These are phyloP conservation scores for Spongilla lacustris DNA, from an alignment of 37 sponge, comb jelly and placozoan species.

Conservation along the genomic window DNA sequence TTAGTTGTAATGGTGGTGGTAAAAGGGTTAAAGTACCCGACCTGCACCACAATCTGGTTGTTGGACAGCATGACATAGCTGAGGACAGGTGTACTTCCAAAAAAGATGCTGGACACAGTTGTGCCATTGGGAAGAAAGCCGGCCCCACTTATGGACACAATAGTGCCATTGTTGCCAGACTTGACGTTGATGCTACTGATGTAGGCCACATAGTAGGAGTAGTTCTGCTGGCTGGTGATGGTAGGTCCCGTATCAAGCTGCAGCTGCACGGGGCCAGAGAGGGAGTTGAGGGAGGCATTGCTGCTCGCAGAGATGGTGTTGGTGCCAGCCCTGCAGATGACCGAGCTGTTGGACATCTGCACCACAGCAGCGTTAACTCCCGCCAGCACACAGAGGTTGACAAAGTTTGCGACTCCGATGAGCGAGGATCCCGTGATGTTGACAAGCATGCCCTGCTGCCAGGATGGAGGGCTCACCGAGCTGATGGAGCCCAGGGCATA, in stretches of 20 bases:
- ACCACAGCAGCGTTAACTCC: slow-evolving; percentile 35
- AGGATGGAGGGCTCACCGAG: slow-evolving; percentile 34
- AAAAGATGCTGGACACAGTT: slow-evolving; percentile 7
- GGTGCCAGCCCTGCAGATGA: slow-evolving; percentile 31
- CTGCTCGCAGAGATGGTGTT: background rate
- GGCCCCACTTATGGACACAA: slow-evolving; percentile 48
- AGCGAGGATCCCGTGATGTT: slow-evolving; percentile 46
- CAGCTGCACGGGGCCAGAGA: slow-evolving; percentile 31
- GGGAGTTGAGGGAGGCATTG: too few species aligned
- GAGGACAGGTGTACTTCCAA: slow-evolving; percentile 30
- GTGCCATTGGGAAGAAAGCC: slow-evolving; percentile 9
- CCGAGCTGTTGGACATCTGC: background rate
- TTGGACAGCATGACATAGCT: background rate
- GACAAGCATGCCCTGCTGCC: slow-evolving; percentile 67
- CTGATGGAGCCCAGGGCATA: slow-evolving; percentile 43
- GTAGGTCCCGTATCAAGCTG: slow-evolving; percentile 17
- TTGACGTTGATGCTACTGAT: slow-evolving; percentile 29
- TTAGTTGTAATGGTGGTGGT: background rate
- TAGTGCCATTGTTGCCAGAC: slow-evolving; percentile 67
- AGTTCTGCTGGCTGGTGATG: slow-evolving; percentile 14
- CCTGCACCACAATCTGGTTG: slow-evolving; percentile 31
- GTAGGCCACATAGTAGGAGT: slow-evolving; percentile 42
- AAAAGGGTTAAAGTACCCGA: background rate
- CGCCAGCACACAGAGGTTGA: slow-evolving; percentile 40
- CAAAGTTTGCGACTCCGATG: slow-evolving; percentile 27